Base-by-base conservation (phyloP, 2,113 vertebrate species). In the Pangasianodon hypophthalmus region DNA sequence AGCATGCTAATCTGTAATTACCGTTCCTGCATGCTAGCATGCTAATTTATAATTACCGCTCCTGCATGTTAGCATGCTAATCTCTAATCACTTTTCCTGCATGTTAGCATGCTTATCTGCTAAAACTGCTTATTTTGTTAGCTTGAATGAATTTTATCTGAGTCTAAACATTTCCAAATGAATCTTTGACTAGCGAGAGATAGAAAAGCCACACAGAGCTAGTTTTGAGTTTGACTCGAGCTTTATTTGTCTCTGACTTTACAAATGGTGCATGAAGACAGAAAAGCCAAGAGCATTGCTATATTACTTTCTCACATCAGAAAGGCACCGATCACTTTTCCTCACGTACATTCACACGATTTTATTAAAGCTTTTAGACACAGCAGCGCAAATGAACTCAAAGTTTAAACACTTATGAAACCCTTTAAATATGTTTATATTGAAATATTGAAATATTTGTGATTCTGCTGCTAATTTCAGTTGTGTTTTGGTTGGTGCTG, bases 311-410 rank as follows among this genome's bases (percentile, higher is more conserved):
- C 71, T 44, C 10, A 21, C 71, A 75, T 9, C n/a, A 88, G 64
- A 60, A 91, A 90, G 91, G 89, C 91, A 91, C 86, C 52, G 58
- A 75, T 26, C 62, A 41, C 9, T 85, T 85, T 58, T 52, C 56
- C 52, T 64, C 88, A 26, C 56, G 16, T 80, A 86, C 88, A 83
- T 88, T 83, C 86, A 88, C 9, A 73, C 41, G 26, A 26, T 37
- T 37, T 37, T 69, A 50, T 6, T 77, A 90, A 90, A 88, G 89
- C 84, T 89, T 89, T 90, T 16, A 86, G 37, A 75, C 29, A 52
- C 54, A 62, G 62, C 62, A 80, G 83, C 88, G 88, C 82, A 79
- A 85, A 85, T 83, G 26, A 75, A 88, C 67, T 4, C 0, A 41
- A 73, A 41, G 69, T 6, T 18, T 71, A 6, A 71, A 62, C 26